A percentile compares a stretch with the other conserved stretches of the same genome.
Conservation (phyloP, 2,797 vertebrate genomes). For the Simalia tracyae region DNA sequence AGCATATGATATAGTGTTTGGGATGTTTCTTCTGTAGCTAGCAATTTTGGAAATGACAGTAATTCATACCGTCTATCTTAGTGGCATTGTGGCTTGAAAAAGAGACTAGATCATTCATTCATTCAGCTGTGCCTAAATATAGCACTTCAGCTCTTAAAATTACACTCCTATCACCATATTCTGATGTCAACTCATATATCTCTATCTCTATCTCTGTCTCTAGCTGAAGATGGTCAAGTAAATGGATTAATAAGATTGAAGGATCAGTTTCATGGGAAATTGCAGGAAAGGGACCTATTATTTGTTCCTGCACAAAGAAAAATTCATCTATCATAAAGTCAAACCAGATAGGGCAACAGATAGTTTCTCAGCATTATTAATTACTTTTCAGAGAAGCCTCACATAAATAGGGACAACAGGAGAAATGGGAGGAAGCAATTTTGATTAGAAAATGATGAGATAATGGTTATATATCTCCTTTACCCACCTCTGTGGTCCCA, state of each 20-base stretch:
- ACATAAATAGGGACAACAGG: neutral
- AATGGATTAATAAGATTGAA: neutral
- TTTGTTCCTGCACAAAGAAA: neutral
- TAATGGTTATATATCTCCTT: neutral
- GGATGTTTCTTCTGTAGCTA: slow-evolving; percentile 61
- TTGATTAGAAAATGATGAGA: neutral
- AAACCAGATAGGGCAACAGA: neutral
- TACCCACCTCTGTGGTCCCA: neutral
- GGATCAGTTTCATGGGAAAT: neutral
- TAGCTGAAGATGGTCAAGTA: neutral
- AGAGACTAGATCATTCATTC: slow-evolving; percentile 60
- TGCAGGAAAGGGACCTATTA: neutral
- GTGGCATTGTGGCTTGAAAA: slow-evolving; percentile 71
- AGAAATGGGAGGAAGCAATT: neutral
- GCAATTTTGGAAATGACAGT: slow-evolving; percentile 78
- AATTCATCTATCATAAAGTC: neutral
- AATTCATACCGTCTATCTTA: slow-evolving; percentile 70
- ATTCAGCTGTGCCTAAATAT: slow-evolving; percentile 55
- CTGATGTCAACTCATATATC: slow-evolving; percentile 19
- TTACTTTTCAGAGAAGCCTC: neutral
- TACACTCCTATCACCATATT: neutral
- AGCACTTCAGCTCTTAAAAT: slow-evolving; percentile 38
- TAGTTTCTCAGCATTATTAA: neutral
- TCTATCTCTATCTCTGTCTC: neutral
- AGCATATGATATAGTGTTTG: slow-evolving; percentile 25